A percentile compares a stretch with the other conserved stretches of the same genome.
phyloP scores from a whole-genome alignment of 2,113 vertebrate genomes.

The Brevimyrus niger region DNA sequence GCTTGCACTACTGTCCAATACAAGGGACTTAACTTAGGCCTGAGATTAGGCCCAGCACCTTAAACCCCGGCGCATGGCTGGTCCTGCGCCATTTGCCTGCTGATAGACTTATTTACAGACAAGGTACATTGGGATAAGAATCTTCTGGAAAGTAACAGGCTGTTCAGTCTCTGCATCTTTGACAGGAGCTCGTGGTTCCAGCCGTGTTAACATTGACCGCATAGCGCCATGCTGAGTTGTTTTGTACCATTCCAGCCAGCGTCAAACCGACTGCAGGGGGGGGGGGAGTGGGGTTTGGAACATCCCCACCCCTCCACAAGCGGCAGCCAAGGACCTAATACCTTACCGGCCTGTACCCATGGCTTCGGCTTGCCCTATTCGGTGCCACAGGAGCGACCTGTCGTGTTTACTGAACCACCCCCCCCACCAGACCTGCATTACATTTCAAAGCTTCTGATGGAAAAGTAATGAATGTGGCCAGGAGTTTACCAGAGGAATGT shows the following conservation, averaged over 20 bases:
- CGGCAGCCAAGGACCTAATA: not conserved
- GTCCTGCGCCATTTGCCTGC: not conserved
- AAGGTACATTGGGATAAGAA: not conserved
- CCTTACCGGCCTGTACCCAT: not conserved
- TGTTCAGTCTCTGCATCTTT: not conserved
- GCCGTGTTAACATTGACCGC: not conserved
- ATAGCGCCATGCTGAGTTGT: not conserved
- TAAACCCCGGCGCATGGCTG: not conserved
- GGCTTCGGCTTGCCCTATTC: not conserved
- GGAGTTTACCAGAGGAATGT: not conserved
- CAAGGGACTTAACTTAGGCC: not conserved
- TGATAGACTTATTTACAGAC: not conserved
- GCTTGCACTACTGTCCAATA: not conserved
- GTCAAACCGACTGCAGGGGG: not conserved
- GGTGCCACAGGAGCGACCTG: not conserved
- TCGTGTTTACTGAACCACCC: not conserved
- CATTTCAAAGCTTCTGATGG: not conserved
- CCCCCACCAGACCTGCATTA: not conserved
- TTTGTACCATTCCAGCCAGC: not conserved
- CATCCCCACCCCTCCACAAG: not conserved
- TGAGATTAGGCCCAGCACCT: not conserved
- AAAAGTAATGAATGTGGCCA: not conserved
- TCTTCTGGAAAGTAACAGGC: not conserved
- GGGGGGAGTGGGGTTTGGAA: not conserved
- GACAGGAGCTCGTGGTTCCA: not conserved